A percentile compares a stretch with the other conserved stretches of the same genome.
These are phyloP conservation scores for Drosophila pandora DNA, from an alignment of 1,140 invertebrate species.

Conservation along the genomic window DNA sequence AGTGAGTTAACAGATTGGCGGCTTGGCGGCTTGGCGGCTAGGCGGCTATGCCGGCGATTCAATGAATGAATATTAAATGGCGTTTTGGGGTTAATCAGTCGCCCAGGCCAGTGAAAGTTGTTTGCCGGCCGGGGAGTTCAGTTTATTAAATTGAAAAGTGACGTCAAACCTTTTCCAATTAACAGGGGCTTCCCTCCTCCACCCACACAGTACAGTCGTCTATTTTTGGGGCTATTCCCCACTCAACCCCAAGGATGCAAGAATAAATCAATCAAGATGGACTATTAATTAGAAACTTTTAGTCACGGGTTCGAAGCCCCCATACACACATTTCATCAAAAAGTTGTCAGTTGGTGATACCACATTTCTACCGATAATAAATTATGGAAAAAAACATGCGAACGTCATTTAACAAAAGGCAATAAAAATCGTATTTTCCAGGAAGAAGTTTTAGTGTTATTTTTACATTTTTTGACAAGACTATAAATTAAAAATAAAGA, in stretches of 20 bases:
- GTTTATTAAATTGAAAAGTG: conserved; percentile 3
- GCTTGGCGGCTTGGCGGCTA: not conserved
- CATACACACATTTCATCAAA: conserved; percentile 1
- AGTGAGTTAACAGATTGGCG: conserved; percentile 6
- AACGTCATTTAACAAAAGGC: not conserved
- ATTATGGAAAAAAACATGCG: not conserved
- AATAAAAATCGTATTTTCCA: not conserved
- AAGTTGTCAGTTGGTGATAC: not conserved
- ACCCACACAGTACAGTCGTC: conserved; percentile 9
- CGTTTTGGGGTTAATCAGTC: conserved; percentile 23
- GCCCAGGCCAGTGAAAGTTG: not conserved
- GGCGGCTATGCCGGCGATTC: conserved; percentile 6
- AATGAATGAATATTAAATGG: conserved; percentile 41
- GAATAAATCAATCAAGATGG: conserved; percentile 9
- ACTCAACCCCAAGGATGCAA: not conserved
- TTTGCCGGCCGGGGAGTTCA: not conserved
- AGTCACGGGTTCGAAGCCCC: not conserved
- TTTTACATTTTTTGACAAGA: not conserved
- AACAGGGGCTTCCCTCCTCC: conserved; percentile 34
- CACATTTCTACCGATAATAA: not conserved
- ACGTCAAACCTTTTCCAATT: conserved; percentile 28
- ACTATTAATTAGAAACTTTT: not conserved
- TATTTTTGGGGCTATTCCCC: conserved; percentile 9
- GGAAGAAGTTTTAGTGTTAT: not conserved
- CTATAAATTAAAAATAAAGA: not conserved